Evolutionary conservation across 1,140 invertebrate species (phyloP).

Genomic region (Drosophila tani): DNA sequence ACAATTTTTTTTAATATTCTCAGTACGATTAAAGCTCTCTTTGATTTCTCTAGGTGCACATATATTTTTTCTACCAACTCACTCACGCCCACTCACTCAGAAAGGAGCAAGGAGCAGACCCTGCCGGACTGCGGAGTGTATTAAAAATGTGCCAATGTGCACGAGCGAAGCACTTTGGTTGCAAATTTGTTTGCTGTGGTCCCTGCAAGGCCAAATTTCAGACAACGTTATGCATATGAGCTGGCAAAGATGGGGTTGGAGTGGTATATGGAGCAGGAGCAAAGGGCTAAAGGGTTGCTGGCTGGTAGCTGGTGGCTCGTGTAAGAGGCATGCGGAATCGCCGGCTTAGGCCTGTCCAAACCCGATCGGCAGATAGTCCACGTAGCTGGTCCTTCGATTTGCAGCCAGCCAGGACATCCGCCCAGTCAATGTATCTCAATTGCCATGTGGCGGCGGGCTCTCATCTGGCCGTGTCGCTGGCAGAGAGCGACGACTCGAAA

Average conservation of each 20-base stretch:
- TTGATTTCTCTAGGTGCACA: background rate
- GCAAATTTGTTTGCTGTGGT: slow-evolving; percentile 49
- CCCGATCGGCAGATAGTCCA: slow-evolving; percentile 46
- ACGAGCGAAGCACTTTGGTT: slow-evolving; percentile 51
- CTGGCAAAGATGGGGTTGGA: background rate
- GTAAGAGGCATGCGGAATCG: slow-evolving; percentile 17
- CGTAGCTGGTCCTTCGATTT: slow-evolving; percentile 41
- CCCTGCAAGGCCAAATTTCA: slow-evolving; percentile 41
- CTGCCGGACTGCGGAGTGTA: slow-evolving; percentile 32
- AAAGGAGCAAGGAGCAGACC: slow-evolving; percentile 6
- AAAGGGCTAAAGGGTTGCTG: slow-evolving; percentile 5
- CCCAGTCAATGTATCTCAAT: slow-evolving; percentile 48
- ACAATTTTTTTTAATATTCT: too few species aligned
- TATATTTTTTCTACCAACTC: background rate
- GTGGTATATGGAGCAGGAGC: background rate
- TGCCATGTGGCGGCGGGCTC: slow-evolving; percentile 18
- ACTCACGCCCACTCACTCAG: slow-evolving; percentile 20
- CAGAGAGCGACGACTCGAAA: slow-evolving; percentile 36
- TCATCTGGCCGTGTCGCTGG: slow-evolving; percentile 25
- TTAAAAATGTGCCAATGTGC: slow-evolving; percentile 55
- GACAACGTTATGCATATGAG: slow-evolving; percentile 55
- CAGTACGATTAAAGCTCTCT: background rate
- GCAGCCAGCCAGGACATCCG: background rate
- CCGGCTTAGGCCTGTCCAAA: slow-evolving; percentile 40
- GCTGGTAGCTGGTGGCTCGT: slow-evolving; percentile 2